Base-by-base conservation (phyloP, 2,888 invertebrate species). In the Ophioninae sp. region DNA sequence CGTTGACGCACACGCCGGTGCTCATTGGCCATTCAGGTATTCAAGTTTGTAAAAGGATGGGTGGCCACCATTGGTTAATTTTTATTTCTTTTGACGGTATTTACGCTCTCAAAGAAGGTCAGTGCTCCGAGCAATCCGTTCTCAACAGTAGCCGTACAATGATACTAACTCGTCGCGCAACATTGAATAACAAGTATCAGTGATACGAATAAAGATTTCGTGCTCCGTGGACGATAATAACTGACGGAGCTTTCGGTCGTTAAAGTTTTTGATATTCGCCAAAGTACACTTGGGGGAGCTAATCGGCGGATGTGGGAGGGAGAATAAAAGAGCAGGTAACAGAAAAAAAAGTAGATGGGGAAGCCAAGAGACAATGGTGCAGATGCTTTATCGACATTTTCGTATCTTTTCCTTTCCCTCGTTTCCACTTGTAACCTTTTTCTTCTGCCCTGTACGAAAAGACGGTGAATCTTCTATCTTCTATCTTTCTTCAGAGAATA, bases 241-340 rank as follows among this genome's bases (percentile, higher is more conserved):
- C 57, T 59, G 59, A 13, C 21, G 73, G 76, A 64, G 65, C 39
- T 62, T 64, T 50, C 37, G 77, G 83, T 77, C 83, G 83, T 83
- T 83, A 80, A 75, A 83, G 75, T 83, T 83, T 83, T 83, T 83
- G 76, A 83, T 83, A 80, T 83, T 83, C 76, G 56, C 79, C 76
- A 80, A 83, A 83, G 83, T 83, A 80, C 80, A 80, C 83, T 83
- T 83, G 73, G 57, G 68, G 41, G 44, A 65, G 61, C 13, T 80
- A 41, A 80, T 56, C 79, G 79, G 75, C 79, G 82, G 79, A 79
- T 79, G 79, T 79, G 65, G 64, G 70, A 76, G 75, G 56, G 64
- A 81, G 62, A 37, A 50, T 30, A 56, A 37, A 17, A 39, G 64
- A 64, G 37, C 8, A 30, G 37, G 23, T 23, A 57, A 23, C 64